These are phyloP conservation scores for Narcine bancroftii DNA, from an alignment of 2,113 vertebrate species.

Conservation along the genomic window DNA sequence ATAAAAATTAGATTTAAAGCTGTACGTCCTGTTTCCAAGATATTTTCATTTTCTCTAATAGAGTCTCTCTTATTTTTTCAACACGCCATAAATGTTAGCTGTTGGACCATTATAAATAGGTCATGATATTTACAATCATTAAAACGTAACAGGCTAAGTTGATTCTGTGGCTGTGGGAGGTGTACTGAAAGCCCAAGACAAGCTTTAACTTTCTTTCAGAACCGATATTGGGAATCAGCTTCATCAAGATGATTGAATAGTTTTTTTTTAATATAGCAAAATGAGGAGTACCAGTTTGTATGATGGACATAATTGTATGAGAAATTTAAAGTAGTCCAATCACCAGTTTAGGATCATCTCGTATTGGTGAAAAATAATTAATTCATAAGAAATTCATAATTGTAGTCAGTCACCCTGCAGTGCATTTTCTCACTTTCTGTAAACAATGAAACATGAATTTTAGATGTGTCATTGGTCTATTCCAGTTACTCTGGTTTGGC, in stretches of 20 bases:
- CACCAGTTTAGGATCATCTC: neutral
- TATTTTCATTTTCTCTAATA: too few species aligned
- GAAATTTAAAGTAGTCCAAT: neutral
- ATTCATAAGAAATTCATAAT: slow-evolving; percentile 10
- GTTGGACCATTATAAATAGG: too few species aligned
- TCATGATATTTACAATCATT: neutral
- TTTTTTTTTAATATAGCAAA: neutral
- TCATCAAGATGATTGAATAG: neutral
- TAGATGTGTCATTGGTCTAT: neutral
- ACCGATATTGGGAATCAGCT: neutral
- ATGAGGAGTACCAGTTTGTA: neutral
- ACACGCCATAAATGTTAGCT: too few species aligned
- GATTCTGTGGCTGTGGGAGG: neutral
- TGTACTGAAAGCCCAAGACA: neutral
- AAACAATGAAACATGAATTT: neutral
- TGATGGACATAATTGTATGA: neutral
- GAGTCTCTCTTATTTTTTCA: too few species aligned
- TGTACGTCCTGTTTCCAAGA: too few species aligned
- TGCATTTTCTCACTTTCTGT: neutral
- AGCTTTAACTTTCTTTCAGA: too few species aligned
- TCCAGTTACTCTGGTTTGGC: neutral
- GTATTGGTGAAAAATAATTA: neutral
- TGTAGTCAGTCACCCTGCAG: neutral
- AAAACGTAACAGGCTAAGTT: neutral
- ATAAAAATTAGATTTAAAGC: too few species aligned